Conservation (phyloP, 2,797 vertebrate genomes). For the Odontamblyopus lacepedii region DNA sequence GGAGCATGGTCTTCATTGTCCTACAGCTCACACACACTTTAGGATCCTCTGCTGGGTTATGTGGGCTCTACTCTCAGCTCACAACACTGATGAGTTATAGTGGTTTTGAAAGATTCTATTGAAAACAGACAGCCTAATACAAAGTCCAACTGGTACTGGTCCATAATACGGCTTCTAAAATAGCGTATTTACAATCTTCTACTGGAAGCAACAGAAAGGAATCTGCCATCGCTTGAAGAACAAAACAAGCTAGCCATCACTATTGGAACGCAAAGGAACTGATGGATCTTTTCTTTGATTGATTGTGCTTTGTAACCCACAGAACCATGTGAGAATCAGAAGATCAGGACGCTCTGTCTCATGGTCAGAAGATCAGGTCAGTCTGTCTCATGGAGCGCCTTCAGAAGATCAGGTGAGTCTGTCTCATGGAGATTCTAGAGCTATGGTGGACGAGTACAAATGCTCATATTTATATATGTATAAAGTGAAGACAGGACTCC, state of each 20-base stretch:
- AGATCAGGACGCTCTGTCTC: too few relatives aligned
- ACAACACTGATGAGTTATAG: slow-evolving; percentile 74
- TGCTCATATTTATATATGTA: slow-evolving; percentile 83
- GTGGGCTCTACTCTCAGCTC: slow-evolving; percentile 79
- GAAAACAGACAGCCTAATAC: slow-evolving; percentile 78
- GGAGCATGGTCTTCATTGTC: slow-evolving; percentile 67
- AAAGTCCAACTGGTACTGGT: slow-evolving; percentile 78
- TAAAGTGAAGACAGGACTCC: slow-evolving; percentile 78
- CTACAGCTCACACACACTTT: slow-evolving; percentile 71
- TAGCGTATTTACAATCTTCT: slow-evolving; percentile 84
- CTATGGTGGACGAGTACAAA: slow-evolving; percentile 80
- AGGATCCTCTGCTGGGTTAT: slow-evolving; percentile 75
- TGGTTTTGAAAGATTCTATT: slow-evolving; percentile 68
- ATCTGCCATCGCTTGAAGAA: slow-evolving; percentile 68
- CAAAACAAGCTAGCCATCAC: slow-evolving; percentile 75
- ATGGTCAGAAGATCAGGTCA: slow-evolving; percentile 73
- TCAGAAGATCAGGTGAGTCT: slow-evolving; percentile 74
- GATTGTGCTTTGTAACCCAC: slow-evolving; percentile 86
- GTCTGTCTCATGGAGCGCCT: slow-evolving; percentile 59
- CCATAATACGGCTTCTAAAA: slow-evolving; percentile 76
- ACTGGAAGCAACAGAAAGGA: slow-evolving; percentile 68
- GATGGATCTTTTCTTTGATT: slow-evolving; percentile 58
- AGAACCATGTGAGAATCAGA: slow-evolving; percentile 75
- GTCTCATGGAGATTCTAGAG: slow-evolving; percentile 73
- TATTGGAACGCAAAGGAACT: slow-evolving; percentile 58